Evolutionary conservation across 1,140 invertebrate species (phyloP).

Genomic region (Halyomorpha halys): DNA sequence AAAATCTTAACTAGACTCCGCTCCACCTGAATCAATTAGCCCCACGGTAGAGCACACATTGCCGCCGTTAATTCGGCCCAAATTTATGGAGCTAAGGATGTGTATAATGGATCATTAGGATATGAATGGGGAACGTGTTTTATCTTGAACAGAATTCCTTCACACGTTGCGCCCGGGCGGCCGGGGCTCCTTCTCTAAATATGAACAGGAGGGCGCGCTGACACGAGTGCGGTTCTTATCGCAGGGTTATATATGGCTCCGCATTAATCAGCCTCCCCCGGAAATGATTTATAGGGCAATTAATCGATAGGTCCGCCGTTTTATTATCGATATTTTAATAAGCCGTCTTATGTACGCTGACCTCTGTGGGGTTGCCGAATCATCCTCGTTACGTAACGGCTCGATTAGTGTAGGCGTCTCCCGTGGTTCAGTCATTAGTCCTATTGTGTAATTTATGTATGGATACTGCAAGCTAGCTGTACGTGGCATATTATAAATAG

Average conservation of each 20-base stretch:
- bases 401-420: too few relatives aligned
- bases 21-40: too few relatives aligned
- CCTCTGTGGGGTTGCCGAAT: too few relatives aligned
- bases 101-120: constrained; percentile 5
- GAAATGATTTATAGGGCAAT: constrained; percentile 3
- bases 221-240: not conserved
- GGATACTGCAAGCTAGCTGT: too few relatives aligned
- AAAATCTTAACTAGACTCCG: too few relatives aligned
- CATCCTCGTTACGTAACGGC: too few relatives aligned
- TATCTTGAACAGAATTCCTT: not conserved
- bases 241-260: not conserved
- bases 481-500: too few relatives aligned
- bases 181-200: constrained; percentile 3
- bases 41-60: too few relatives aligned
- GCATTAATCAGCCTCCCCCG: not conserved
- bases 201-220: constrained; percentile 4
- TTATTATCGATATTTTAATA: constrained; percentile 11
- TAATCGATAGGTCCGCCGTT: constrained; percentile 3
- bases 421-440: too few relatives aligned
- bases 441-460: too few relatives aligned
- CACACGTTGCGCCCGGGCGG: not conserved
- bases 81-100: not conserved
- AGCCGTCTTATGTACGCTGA: not conserved
- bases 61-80: not conserved
- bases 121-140: constrained; percentile 4